A percentile compares a stretch with the other conserved stretches of the same genome.
These are phyloP conservation scores for Syrrhaptes paradoxus DNA, from an alignment of 2,113 vertebrate genomes.

Conservation along the genomic window DNA sequence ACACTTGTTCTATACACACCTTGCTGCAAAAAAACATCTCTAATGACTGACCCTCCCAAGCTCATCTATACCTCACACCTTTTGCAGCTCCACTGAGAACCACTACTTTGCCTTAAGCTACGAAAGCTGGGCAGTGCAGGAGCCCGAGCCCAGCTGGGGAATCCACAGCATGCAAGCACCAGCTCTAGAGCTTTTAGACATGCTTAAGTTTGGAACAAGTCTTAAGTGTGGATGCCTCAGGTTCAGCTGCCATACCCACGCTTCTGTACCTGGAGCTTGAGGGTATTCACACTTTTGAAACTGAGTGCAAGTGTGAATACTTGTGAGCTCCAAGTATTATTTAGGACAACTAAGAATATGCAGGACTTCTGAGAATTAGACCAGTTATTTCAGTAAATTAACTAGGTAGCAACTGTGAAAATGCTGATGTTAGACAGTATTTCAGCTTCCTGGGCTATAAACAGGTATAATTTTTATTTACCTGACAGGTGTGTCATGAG, in stretches of 20 bases:
- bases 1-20: not conserved
- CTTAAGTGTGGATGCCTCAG: not conserved
- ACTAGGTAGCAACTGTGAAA: conserved; percentile 19
- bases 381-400: conserved; percentile 27
- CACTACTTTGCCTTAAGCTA: not conserved
- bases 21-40: not conserved
- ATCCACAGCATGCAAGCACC: not conserved
- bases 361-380: conserved; percentile 25
- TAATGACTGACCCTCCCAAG: not conserved
- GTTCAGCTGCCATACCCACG: not conserved
- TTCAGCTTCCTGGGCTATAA: conserved; percentile 35
- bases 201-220: not conserved
- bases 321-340: not conserved
- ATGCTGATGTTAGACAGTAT: conserved; percentile 40
- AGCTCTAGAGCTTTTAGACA: not conserved
- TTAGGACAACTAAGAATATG: conserved; percentile 14
- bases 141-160: not conserved
- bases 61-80: not conserved
- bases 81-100: not conserved
- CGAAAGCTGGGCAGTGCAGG: not conserved
- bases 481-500: conserved; percentile 39
- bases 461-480: conserved; percentile 53
- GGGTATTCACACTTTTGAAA: too few species aligned
- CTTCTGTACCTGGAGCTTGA: not conserved
- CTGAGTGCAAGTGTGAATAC: not conserved